A percentile compares a stretch with the other conserved stretches of the same genome.
Conservation (phyloP, 2,888 invertebrate species). For the Penaeus monodon region DNA sequence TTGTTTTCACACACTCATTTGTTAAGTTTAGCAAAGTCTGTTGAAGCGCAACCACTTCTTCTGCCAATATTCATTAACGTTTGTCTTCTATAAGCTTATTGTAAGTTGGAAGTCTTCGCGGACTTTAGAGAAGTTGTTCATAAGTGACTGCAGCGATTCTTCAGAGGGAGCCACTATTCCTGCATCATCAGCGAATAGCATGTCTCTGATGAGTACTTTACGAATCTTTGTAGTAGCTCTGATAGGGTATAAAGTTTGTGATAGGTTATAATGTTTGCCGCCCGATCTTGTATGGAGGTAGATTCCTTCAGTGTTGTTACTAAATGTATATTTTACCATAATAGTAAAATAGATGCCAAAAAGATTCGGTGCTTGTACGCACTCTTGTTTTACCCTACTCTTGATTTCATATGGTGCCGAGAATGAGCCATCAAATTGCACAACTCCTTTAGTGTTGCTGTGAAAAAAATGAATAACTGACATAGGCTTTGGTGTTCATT, state of each 20-base stretch:
- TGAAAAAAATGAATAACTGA: too few species aligned
- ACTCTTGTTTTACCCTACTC: slow-evolving; percentile 15
- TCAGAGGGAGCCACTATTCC: too few species aligned
- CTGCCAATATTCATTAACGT: too few species aligned
- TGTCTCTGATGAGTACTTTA: too few species aligned
- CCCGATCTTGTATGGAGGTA: slow-evolving; percentile 4
- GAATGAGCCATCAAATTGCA: background rate
- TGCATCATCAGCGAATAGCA: too few species aligned
- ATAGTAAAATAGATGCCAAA: slow-evolving; percentile 16
- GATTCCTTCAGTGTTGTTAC: background rate
- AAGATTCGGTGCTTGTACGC: slow-evolving; percentile 16
- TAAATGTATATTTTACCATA: background rate
- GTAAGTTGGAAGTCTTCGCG: background rate
- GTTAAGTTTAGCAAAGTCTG: background rate
- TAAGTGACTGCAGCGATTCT: too few species aligned
- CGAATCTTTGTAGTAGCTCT: too few species aligned
- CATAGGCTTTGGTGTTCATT: background rate
- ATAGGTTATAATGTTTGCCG: background rate
- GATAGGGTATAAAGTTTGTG: too few species aligned
- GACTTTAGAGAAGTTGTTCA: background rate
- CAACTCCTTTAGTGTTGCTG: too few species aligned
- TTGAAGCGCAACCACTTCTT: background rate
- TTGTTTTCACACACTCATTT: too few species aligned
- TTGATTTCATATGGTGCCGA: background rate
- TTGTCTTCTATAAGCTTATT: background rate